These are phyloP conservation scores for Zaprionus vittiger DNA, from an alignment of 1,140 invertebrate genomes.

Conservation along the genomic window DNA sequence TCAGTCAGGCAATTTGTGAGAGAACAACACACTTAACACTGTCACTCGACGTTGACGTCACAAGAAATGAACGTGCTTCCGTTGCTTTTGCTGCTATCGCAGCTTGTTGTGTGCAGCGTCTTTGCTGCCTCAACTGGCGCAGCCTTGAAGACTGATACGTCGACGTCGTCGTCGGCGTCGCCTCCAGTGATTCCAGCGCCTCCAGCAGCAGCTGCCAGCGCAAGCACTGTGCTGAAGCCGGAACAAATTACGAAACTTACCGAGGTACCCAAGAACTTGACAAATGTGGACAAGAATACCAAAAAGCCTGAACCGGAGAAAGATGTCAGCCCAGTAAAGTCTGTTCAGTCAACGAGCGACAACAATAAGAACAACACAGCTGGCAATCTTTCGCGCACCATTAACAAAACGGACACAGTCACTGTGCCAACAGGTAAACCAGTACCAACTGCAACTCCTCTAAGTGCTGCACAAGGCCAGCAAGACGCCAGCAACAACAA, in stretches of 20 bases:
- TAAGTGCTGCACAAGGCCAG: too few species aligned
- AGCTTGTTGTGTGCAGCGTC: background rate
- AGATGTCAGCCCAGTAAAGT: too few species aligned
- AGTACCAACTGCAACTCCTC: too few species aligned
- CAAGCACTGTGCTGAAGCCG: background rate
- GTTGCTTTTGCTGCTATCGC: slow-evolving; percentile 30
- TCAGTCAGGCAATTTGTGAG: slow-evolving; percentile 27
- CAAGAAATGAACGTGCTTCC: slow-evolving; percentile 36
- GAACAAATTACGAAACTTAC: background rate
- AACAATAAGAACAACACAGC: too few species aligned
- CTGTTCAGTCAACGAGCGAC: too few species aligned
- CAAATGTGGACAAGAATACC: background rate
- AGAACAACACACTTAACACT: slow-evolving; percentile 8
- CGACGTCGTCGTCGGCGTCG: background rate
- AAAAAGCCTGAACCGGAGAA: too few species aligned
- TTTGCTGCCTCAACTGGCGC: background rate
- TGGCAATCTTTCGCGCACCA: too few species aligned
- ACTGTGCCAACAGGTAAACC: too few species aligned
- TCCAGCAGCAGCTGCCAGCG: slow-evolving; percentile 3
- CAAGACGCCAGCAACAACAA: background rate
- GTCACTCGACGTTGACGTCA: background rate
- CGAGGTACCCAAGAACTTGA: background rate
- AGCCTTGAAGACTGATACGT: background rate
- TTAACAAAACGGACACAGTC: too few species aligned
- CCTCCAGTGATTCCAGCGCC: background rate